Evolutionary conservation across 92 coral and sea anemone genomes (phyloP), one percentile per base, ranked within the genome.

Genomic region (Porites lobata): DNA sequence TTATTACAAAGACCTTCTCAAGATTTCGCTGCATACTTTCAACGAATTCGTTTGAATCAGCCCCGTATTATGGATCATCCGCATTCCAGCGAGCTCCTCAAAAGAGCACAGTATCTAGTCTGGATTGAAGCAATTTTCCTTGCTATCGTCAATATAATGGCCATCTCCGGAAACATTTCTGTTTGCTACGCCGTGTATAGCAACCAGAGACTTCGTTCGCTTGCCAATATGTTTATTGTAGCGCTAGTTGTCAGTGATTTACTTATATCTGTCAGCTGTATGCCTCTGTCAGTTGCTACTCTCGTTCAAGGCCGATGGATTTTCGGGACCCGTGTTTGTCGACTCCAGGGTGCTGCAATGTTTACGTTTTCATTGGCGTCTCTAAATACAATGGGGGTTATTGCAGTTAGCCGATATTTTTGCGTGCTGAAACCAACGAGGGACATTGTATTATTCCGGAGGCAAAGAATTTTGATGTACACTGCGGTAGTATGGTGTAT

Each of bases 181-280:
- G 61, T 56, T 56, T 56, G 61, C 4, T 56, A 11, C 61, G 61
- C 12, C 15, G 61, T 56, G 61, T 81, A 76, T 79, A 84, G 88
- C 76, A 89, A 92, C 50, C 80, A 63, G 2, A 89, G 88, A 13
- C 92, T 92, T 52, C 85, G 88, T 52, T 85, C 85, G 22, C 75
- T 88, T 67, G 69, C 92, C 9, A 92, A 89, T 53, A 85, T 75
- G 56, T 85, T 88, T 75, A 85, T 89, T 17, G 77, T 92, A 18
- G 92, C 95, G 7, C 79, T 92, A 75, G 95, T 91, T 10, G 61
- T 89, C 26, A 89, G 90, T 18, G 92, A 92, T 19, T 89, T 92
- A 24, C 56, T 88, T 12, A 85, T 85, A 90, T 90, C 92, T 56
- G 61, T 56, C 61, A 11, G 61, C 61, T 0, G 61, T 56, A 8